Percentiles rank a stretch among this genome's conserved stretches.
These are phyloP conservation scores for Chlorospingus semifuscus DNA, from an alignment of 2,797 vertebrate species.

Conservation along the genomic window DNA sequence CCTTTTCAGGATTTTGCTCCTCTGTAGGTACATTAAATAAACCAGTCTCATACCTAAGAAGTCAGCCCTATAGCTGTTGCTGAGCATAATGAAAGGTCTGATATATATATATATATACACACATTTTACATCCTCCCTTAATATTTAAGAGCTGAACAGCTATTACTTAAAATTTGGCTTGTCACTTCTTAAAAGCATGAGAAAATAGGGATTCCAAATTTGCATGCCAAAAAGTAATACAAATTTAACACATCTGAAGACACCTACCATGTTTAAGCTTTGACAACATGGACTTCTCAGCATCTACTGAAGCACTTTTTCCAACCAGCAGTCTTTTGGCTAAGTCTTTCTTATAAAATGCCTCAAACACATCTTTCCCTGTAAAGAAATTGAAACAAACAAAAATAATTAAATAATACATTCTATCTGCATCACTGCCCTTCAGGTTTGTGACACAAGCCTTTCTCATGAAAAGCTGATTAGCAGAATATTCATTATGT, in stretches of 20 bases:
- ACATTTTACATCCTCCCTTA: accelerated
- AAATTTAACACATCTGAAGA: not conserved
- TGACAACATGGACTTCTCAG: slow-evolving; percentile 84
- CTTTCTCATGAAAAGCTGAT: not conserved
- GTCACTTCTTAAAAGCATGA: not conserved
- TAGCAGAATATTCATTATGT: not conserved
- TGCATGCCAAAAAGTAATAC: not conserved
- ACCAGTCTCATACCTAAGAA: not conserved
- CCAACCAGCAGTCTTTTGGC: slow-evolving; percentile 83
- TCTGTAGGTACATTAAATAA: not conserved
- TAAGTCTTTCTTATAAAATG: slow-evolving; percentile 85
- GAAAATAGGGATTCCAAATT: not conserved
- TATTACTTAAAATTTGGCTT: not conserved
- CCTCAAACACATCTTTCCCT: slow-evolving; percentile 86
- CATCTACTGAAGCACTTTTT: slow-evolving; percentile 84
- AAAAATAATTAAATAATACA: not conserved
- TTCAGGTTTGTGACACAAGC: not conserved
- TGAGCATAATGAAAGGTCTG: not conserved
- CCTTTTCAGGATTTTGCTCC: not conserved
- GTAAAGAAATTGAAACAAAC: not conserved
- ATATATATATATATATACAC: not conserved
- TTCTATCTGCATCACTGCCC: not conserved
- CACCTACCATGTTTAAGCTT: slow-evolving; percentile 82
- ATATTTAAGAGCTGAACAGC: not conserved
- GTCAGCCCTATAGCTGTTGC: not conserved